These are phyloP conservation scores for Steatornis caripensis DNA, from an alignment of 2,113 vertebrate genomes.

Conservation along the genomic window DNA sequence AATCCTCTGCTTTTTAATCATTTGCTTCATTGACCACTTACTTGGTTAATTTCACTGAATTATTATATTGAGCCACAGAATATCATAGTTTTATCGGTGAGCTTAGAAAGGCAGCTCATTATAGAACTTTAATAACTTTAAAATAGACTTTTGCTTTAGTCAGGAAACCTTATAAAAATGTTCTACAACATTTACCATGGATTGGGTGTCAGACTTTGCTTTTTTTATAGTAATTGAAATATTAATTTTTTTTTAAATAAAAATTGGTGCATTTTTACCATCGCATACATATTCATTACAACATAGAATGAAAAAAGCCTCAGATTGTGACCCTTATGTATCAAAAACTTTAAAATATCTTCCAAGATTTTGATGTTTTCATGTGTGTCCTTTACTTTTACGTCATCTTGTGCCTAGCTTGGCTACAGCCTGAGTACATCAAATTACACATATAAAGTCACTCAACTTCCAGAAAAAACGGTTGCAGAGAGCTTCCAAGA, in stretches of 20 bases:
- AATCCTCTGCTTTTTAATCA: slow-evolving; percentile 69
- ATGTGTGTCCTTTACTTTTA: background rate
- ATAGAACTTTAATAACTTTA: slow-evolving; percentile 59
- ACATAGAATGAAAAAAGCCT: rapidly evolving
- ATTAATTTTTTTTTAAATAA: background rate
- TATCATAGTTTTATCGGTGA: slow-evolving; percentile 28
- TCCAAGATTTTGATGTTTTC: background rate
- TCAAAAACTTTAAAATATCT: background rate
- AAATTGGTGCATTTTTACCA: background rate
- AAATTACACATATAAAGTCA: background rate
- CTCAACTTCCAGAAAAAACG: background rate
- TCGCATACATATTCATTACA: background rate
- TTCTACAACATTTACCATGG: slow-evolving; percentile 48
- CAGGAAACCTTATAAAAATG: slow-evolving; percentile 20
- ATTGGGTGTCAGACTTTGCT: background rate
- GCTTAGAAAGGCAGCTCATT: slow-evolving; percentile 45
- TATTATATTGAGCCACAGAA: slow-evolving; percentile 42
- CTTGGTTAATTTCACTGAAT: slow-evolving; percentile 70
- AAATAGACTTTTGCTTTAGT: slow-evolving; percentile 42
- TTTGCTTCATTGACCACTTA: slow-evolving; percentile 71
- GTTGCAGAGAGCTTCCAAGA: background rate
- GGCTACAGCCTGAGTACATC: background rate
- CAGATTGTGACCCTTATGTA: background rate
- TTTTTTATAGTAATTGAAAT: slow-evolving; percentile 15
- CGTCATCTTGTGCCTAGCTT: background rate